Evolutionary conservation across 2,888 invertebrate genomes (phyloP).

Genomic region (Pseudanteris insignis): DNA sequence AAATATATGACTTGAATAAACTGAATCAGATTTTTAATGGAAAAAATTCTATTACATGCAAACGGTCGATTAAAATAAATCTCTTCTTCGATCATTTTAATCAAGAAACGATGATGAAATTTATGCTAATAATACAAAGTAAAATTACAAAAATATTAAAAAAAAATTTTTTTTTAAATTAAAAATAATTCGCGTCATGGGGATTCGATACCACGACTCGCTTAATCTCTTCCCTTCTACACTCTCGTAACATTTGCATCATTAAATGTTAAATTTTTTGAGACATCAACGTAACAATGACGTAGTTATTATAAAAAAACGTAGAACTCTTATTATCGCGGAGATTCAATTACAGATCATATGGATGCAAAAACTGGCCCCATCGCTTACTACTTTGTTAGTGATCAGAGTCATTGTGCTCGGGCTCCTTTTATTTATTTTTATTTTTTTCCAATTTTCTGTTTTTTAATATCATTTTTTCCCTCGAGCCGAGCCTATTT

Average conservation of each 20-base stretch:
- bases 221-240: slow-evolving; percentile 4
- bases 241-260: slow-evolving; percentile 38
- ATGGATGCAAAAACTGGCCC: slow-evolving; percentile 65
- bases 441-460: background rate
- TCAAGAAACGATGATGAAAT: no score
- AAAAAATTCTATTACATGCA: no score
- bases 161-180: no score
- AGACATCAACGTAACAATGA: slow-evolving; percentile 42
- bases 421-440: slow-evolving; percentile 6
- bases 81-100: no score
- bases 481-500: no score
- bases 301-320: slow-evolving; percentile 35
- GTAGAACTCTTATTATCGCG: slow-evolving; percentile 15
- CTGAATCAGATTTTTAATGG: no score
- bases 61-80: no score
- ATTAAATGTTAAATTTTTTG: slow-evolving; percentile 42
- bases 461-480: no score
- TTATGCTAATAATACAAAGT: no score
- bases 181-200: slow-evolving; percentile 5
- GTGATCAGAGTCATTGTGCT: no score
- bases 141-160: no score
- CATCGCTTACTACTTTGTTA: slow-evolving; percentile 64
- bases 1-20: no score
- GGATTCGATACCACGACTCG: slow-evolving; percentile 15
- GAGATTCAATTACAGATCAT: slow-evolving; percentile 64